Evolutionary conservation across 2,113 vertebrate species (phyloP), one percentile per base, ranked within the genome.

Genomic region (Psophia crepitans): DNA sequence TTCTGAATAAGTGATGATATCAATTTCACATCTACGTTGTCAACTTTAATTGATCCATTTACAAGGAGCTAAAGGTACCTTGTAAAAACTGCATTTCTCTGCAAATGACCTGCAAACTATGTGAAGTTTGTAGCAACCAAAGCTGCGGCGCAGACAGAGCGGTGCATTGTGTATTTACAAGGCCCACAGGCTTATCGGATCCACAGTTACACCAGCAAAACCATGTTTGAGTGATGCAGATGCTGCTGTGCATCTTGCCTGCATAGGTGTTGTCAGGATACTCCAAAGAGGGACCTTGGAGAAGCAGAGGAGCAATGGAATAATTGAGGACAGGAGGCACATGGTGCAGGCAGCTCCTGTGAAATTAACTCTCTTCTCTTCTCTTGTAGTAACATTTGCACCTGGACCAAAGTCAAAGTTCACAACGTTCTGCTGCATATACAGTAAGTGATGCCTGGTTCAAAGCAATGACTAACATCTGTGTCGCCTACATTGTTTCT

Each of bases 341-440:
- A 4, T 5, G 26, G 32, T 43, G 27, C 22, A 68, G 73, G 48
- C 27, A 35, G 15, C 39, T 78, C 46, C 11, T 37, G 8, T 41
- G 39, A 46, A 24, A 44, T 57, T 32, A 57, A 54, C 35, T 56
- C 43, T 64, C 17, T 73, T 73, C 11, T 68, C 21, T 69, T 80
- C 56, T 90, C n/a, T 94, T 18, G 33, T 30, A 99, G 99, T 95
- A 60, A 82, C 64, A 99, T 98, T 96, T 99, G 99, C 97, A 98
- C 98, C 66, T 98, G 98, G 85, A 66, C 10, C 69, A 80, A 95
- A 28, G 74, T 99, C 96, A 98, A 98, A 96, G 98, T 99, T 84
- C 99, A 99, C 97, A 98, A 98, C 3, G 87, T 99, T 91, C 98
- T 99, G 82, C 85, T 99, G 93, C 97, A 98, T 57, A 95, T 99